Percentiles rank a stretch among this genome's conserved stretches.
Conservation (phyloP, 2,888 invertebrate genomes). For the Tachina grossa region DNA sequence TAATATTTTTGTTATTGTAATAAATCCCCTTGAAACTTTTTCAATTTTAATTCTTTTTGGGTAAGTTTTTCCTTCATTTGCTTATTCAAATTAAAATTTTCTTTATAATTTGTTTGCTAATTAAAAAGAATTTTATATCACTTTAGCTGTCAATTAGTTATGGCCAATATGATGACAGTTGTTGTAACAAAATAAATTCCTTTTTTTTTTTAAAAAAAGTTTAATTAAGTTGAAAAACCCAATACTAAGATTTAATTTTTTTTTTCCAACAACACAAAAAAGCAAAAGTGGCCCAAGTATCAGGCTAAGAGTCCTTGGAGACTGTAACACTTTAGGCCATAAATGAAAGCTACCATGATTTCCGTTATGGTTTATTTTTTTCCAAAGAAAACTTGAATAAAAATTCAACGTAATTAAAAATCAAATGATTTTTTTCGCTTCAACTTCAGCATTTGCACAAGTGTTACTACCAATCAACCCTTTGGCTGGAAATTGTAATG, state of each 20-base stretch:
- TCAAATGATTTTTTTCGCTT: slow-evolving; percentile 72
- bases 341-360: slow-evolving; percentile 58
- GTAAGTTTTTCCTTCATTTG: slow-evolving; percentile 7
- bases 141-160: slow-evolving; percentile 74
- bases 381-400: slow-evolving; percentile 53
- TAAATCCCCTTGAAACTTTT: slow-evolving; percentile 25
- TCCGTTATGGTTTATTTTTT: slow-evolving; percentile 53
- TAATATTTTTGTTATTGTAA: too few relatives aligned
- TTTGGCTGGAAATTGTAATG: slow-evolving; percentile 33
- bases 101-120: slow-evolving; percentile 65
- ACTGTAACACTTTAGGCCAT: slow-evolving; percentile 69
- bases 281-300: slow-evolving; percentile 70
- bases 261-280: slow-evolving; percentile 6
- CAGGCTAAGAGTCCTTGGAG: slow-evolving; percentile 71
- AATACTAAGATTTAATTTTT: slow-evolving; percentile 16
- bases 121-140: slow-evolving; percentile 73
- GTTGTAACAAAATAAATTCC: slow-evolving; percentile 53
- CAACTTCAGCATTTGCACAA: slow-evolving; percentile 43
- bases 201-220: slow-evolving; percentile 46
- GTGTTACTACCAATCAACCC: slow-evolving; percentile 69
- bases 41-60: slow-evolving; percentile 10
- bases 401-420: slow-evolving; percentile 74
- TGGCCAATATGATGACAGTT: slow-evolving; percentile 74
- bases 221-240: slow-evolving; percentile 74
- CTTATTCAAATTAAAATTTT: slow-evolving; percentile 37